These are phyloP conservation scores for Drosophila histrio DNA, from an alignment of 2,888 invertebrate species.

Conservation along the genomic window DNA sequence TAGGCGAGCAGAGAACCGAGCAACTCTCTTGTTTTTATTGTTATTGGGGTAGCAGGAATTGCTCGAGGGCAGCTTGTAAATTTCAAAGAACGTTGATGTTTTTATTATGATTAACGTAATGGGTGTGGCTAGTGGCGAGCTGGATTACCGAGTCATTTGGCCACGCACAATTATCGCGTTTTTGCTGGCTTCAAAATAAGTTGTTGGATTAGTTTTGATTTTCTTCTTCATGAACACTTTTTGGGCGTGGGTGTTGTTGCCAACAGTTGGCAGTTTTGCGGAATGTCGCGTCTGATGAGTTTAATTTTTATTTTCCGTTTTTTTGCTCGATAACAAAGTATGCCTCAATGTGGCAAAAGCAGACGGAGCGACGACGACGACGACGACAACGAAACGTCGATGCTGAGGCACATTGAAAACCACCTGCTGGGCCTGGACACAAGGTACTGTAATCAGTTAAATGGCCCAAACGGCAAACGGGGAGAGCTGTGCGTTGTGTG, in stretches of 20 bases:
- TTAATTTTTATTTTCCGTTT: neutral
- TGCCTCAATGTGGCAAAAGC: conserved; percentile 32
- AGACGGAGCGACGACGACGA: conserved; percentile 63
- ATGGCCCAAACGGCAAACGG: conserved; percentile 36
- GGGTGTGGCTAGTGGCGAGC: conserved; percentile 68
- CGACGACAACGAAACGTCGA: conserved; percentile 17
- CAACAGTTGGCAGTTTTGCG: conserved; percentile 40
- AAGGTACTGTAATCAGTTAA: conserved; percentile 76
- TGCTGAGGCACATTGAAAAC: conserved; percentile 61
- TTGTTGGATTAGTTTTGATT: conserved; percentile 25
- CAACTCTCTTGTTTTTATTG: conserved; percentile 32
- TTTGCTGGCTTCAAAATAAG: conserved; percentile 30
- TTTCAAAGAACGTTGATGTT: conserved; percentile 73
- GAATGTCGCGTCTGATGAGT: conserved; percentile 48
- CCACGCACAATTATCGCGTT: conserved; percentile 57
- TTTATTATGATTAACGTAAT: conserved; percentile 73
- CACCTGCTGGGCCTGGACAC: conserved; percentile 80
- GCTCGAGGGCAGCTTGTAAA: conserved; percentile 65
- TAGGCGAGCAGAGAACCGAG: conserved; percentile 42
- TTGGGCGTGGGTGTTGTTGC: conserved; percentile 65
- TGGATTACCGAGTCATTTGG: conserved; percentile 54
- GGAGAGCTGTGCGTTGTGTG: neutral
- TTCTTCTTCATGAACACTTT: neutral
- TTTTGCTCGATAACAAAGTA: conserved; percentile 34
- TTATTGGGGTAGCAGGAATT: conserved; percentile 18